Base-by-base conservation (phyloP, 2,113 vertebrate genomes). In the Lasiurus cinereus region DNA sequence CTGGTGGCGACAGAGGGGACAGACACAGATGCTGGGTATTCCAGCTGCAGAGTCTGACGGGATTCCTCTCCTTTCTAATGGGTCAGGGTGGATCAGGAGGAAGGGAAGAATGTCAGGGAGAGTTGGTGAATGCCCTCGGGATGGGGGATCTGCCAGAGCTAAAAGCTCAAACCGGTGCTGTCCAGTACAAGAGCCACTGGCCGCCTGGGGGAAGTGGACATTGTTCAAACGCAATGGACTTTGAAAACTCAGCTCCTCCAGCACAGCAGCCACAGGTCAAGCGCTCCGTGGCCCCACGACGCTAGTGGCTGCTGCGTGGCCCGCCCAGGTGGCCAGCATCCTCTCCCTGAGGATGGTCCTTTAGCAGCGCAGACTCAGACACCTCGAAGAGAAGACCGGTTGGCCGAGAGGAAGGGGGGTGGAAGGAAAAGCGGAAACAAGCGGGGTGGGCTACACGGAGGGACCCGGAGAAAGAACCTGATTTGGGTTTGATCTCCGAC, bases 211-310 rank as follows among this genome's bases (percentile, higher is more conserved):
- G 27, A 33, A 48, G 12, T 36, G 91, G 46, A 79, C 72, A 48
- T 70, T 29, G 48, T 66, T 59, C 50, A 66, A 36, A 6, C 59
- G 24, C 77, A 96, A 87, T 36, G 22, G 16, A 76, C 73, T 54
- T 39, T n/a, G 10, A 46, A 46, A 64, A 54, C 74, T 77, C 52
- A 64, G 5, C 64, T 79, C 10, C 54, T 90, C 24, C 46, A 21
- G 46, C 21, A 43, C 12, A 33, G 7, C 19, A 70, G 39, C 52
- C 33, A 27, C n/a, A 27, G 76, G 36, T 76, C 22, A 70, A 77
- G 31, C 18, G 22, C 43, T 64, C 29, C 12, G 0, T 1, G 39
- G 46, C 21, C 6, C 18, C 15, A 1, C 8, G 14, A 8, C n/a
- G 11, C 67, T 12, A 8, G 36, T 36, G 62, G 33, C 39, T 56